Conservation (phyloP, 1,140 invertebrate species). For the Camponotus pennsylvanicus region DNA sequence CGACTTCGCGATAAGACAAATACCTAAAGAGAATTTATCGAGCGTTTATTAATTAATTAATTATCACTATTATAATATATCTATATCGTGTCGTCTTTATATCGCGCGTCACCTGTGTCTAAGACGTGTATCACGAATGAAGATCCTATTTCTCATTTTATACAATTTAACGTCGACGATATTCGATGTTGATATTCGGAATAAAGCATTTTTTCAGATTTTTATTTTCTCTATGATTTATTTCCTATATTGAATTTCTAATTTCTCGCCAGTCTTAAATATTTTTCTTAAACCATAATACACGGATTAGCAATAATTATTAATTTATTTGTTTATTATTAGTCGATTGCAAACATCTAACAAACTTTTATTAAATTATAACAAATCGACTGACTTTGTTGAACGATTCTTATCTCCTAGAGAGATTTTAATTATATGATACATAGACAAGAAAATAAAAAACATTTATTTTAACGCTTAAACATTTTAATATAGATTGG, state of each 20-base stretch:
- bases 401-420: not conserved
- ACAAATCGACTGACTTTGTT: not conserved
- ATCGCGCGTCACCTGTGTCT: slow-evolving; percentile 72
- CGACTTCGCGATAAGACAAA: slow-evolving; percentile 56
- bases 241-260: not conserved
- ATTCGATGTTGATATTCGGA: slow-evolving; percentile 4
- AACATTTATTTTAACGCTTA: not conserved
- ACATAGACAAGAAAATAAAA: not conserved
- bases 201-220: slow-evolving; percentile 50
- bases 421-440: not conserved
- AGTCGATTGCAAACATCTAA: not conserved
- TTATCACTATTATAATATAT: slow-evolving; percentile 71
- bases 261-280: not conserved
- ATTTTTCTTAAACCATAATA: not conserved
- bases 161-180: not conserved
- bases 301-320: not conserved
- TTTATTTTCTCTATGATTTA: slow-evolving; percentile 18
- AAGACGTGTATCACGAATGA: slow-evolving; percentile 27
- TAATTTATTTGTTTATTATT: slow-evolving; percentile 8
- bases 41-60: slow-evolving; percentile 71
- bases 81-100: slow-evolving; percentile 73
- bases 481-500: not conserved
- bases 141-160: slow-evolving; percentile 27
- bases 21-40: slow-evolving; percentile 74
- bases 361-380: not conserved